Evolutionary conservation across 2,888 invertebrate species (phyloP).

Genomic region (Hydrotaea cyrtoneurina): DNA sequence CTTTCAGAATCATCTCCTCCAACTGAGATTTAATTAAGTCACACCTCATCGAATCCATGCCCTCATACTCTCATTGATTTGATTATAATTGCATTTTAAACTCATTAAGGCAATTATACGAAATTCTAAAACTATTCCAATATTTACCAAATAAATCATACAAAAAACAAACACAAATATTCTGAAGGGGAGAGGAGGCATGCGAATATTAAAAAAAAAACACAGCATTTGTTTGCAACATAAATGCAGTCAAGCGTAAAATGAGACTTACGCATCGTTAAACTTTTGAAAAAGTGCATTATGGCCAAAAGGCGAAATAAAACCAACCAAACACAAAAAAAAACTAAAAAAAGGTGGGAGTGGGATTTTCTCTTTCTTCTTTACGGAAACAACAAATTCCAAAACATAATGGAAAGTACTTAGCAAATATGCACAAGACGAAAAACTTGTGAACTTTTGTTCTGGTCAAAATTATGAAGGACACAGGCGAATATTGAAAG

Average conservation of each 20-base stretch:
- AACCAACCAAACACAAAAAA: not conserved
- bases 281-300: constrained; percentile 25
- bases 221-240: constrained; percentile 44
- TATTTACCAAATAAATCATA: no score
- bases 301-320: constrained; percentile 13
- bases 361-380: no score
- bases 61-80: no score
- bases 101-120: not conserved
- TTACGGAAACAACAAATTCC: not conserved
- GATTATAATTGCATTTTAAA: not conserved
- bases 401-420: not conserved
- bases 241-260: constrained; percentile 64
- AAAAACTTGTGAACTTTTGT: no score
- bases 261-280: constrained; percentile 67
- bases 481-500: no score
- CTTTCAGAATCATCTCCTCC: no score
- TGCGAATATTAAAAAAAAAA: not conserved
- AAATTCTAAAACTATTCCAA: not conserved
- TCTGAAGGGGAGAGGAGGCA: no score
- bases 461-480: no score
- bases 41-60: no score
- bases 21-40: no score
- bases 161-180: no score
- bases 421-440: not conserved
- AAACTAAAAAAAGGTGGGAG: no score